Percentiles rank a stretch among this genome's conserved stretches.
Evolutionary conservation across 2,797 vertebrate species (phyloP).

Genomic region (Darevskia nairensis): DNA sequence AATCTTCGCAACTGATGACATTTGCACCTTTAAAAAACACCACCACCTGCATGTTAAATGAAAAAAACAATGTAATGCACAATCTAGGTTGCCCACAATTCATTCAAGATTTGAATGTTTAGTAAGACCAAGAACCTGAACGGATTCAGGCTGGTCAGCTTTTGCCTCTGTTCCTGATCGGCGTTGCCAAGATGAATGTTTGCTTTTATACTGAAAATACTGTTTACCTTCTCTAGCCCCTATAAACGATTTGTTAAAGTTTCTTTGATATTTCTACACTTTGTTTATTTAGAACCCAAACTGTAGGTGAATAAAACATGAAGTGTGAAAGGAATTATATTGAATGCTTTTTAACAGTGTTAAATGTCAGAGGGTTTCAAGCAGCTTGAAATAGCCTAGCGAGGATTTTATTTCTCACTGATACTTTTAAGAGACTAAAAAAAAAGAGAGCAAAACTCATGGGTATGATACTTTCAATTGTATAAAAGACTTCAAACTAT

Average conservation of each 20-base stretch:
- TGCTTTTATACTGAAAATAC: background rate
- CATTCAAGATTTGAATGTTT: background rate
- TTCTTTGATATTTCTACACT: slow-evolving; percentile 16
- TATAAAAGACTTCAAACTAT: no score
- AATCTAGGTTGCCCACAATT: background rate
- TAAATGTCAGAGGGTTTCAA: background rate
- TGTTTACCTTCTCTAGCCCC: slow-evolving; percentile 8
- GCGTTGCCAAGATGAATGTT: background rate
- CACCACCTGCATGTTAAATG: background rate
- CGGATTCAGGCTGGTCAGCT: background rate
- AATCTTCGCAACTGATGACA: background rate
- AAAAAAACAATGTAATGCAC: background rate
- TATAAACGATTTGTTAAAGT: background rate
- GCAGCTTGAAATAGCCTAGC: background rate
- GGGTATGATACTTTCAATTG: no score
- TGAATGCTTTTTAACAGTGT: slow-evolving; percentile 11
- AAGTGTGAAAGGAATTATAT: slow-evolving; percentile 11
- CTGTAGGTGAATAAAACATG: slow-evolving; percentile 13
- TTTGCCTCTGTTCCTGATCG: background rate
- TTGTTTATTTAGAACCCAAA: slow-evolving; percentile 4
- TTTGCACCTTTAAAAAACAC: background rate
- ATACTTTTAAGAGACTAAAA: background rate
- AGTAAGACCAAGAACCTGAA: background rate
- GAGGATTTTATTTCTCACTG: background rate
- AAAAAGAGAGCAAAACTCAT: background rate